These are phyloP conservation scores for Petrocephalus sullivani DNA, from an alignment of 2,797 vertebrate genomes.

Conservation along the genomic window DNA sequence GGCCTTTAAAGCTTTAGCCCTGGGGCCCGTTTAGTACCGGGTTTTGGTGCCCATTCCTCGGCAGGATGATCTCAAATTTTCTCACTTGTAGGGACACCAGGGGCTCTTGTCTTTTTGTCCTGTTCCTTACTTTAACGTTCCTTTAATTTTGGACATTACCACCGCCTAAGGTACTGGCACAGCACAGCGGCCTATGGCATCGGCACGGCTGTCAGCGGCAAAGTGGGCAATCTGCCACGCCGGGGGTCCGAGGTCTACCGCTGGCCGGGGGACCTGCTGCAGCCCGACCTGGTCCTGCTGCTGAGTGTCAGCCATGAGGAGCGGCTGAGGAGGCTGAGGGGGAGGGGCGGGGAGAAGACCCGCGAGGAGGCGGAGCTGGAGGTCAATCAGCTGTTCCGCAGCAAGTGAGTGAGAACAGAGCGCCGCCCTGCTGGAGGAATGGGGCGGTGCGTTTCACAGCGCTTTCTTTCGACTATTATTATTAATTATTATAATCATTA, in stretches of 20 bases:
- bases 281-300: slow-evolving; percentile 75
- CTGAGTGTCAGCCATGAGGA: slow-evolving; percentile 76
- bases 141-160: neutral
- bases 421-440: neutral
- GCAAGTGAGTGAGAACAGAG: slow-evolving; percentile 65
- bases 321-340: slow-evolving; percentile 63
- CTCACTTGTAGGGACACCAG: neutral
- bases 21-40: no score
- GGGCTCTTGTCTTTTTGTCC: neutral
- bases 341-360: slow-evolving; percentile 70
- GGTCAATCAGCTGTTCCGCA: slow-evolving; percentile 70
- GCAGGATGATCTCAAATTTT: neutral
- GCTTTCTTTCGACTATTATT: neutral
- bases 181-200: slow-evolving; percentile 89
- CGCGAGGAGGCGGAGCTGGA: slow-evolving; percentile 78
- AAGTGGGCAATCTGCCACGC: slow-evolving; percentile 67
- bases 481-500: no score
- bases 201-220: slow-evolving; percentile 75
- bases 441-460: neutral
- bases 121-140: neutral
- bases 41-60: no score
- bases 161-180: slow-evolving; percentile 78
- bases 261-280: slow-evolving; percentile 82
- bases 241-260: slow-evolving; percentile 68
- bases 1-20: no score